Conservation (phyloP, 1,140 invertebrate genomes). For the Mycetomoellerius zeteki region DNA sequence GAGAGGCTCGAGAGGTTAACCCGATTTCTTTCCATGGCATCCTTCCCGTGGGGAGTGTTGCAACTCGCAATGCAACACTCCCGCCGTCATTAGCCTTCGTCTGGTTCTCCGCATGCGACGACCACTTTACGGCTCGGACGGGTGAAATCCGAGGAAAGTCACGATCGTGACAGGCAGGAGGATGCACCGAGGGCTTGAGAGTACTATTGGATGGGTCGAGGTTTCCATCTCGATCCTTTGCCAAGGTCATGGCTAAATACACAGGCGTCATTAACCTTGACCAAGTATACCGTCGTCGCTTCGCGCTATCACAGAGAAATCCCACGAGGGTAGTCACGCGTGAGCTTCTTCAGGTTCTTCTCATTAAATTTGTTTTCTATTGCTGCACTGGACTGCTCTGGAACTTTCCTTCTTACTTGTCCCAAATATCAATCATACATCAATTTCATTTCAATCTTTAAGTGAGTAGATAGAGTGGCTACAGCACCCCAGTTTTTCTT, state of each 20-base stretch:
- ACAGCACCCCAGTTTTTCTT: too few species aligned
- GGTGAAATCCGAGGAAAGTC: slow-evolving; percentile 55
- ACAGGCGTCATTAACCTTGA: slow-evolving; percentile 41
- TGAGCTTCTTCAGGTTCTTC: background rate
- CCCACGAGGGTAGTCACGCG: slow-evolving; percentile 2
- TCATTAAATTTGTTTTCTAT: background rate
- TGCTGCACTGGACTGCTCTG: too few species aligned
- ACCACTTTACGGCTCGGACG: slow-evolving; percentile 16
- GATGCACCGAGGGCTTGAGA: slow-evolving; percentile 23
- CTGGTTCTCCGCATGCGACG: slow-evolving; percentile 19
- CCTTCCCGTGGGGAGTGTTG: slow-evolving; percentile 29
- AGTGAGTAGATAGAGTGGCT: too few species aligned
- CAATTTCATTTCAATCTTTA: too few species aligned
- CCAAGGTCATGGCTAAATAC: slow-evolving; percentile 38
- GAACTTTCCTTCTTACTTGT: too few species aligned
- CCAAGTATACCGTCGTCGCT: background rate
- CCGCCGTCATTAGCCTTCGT: slow-evolving; percentile 51
- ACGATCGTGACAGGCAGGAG: slow-evolving; percentile 31
- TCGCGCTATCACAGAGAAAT: slow-evolving; percentile 22
- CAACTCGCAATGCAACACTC: slow-evolving; percentile 16
- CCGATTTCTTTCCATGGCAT: slow-evolving; percentile 45
- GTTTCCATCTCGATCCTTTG: slow-evolving; percentile 35
- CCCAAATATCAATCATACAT: too few species aligned
- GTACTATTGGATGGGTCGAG: slow-evolving; percentile 5
- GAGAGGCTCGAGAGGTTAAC: slow-evolving; percentile 35